Evolutionary conservation across 2,113 vertebrate genomes (phyloP).

Genomic region (Pomatorhinus ruficollis): DNA sequence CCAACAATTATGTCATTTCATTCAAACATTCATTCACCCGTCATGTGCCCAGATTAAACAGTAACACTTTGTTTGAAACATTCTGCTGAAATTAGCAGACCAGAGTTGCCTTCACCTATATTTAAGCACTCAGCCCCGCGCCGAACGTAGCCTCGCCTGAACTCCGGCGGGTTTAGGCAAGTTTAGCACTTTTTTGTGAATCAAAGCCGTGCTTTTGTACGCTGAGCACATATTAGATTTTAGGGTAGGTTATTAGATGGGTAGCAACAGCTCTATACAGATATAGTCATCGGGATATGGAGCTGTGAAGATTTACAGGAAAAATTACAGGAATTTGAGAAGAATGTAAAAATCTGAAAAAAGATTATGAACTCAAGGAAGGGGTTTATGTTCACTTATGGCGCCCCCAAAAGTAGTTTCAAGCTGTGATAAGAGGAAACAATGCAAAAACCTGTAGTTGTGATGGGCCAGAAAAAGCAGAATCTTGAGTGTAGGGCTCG

Average conservation of each 20-base stretch:
- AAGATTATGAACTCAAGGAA: background rate
- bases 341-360: background rate
- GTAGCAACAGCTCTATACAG: background rate
- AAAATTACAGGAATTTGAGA: background rate
- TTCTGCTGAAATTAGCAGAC: slow-evolving; percentile 78
- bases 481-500: background rate
- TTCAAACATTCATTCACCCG: slow-evolving; percentile 77
- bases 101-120: slow-evolving; percentile 78
- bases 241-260: background rate
- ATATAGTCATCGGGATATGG: background rate
- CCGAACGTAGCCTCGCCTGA: slow-evolving; percentile 47
- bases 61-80: slow-evolving; percentile 80
- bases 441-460: background rate
- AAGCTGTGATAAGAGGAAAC: background rate
- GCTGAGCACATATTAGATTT: background rate
- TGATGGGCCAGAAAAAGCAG: background rate
- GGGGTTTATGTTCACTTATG: background rate
- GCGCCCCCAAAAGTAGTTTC: background rate
- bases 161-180: slow-evolving; percentile 43
- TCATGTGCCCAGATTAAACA: slow-evolving; percentile 81
- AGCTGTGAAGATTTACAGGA: background rate
- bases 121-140: slow-evolving; percentile 45
- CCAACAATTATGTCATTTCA: slow-evolving; percentile 81
- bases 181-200: slow-evolving; percentile 19
- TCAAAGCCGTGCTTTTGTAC: background rate